Evolutionary conservation across 1,140 invertebrate genomes (phyloP).

Genomic region (Pogonomyrmex californicus): DNA sequence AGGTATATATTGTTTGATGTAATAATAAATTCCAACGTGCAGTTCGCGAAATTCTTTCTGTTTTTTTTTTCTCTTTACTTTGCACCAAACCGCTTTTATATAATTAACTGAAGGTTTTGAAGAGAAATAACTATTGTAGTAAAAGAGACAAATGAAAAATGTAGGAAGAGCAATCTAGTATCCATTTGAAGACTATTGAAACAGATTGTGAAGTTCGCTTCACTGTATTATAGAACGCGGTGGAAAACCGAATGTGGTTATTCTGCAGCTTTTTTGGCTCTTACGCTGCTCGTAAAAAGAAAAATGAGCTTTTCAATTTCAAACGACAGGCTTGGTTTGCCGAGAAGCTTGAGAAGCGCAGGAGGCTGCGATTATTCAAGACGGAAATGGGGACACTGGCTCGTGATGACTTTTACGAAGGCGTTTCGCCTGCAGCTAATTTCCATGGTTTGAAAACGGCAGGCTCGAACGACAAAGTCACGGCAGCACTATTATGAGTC

Average conservation of each 20-base stretch:
- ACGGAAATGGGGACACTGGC: constrained; percentile 56
- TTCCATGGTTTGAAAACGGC: constrained; percentile 53
- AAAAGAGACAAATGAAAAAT: background rate
- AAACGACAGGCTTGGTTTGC: constrained; percentile 48
- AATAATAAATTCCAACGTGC: background rate
- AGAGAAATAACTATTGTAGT: background rate
- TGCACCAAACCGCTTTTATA: no score
- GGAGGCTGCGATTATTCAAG: constrained; percentile 54
- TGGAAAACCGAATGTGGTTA: constrained; percentile 21
- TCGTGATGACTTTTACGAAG: constrained; percentile 60
- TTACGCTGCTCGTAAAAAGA: background rate
- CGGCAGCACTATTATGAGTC: constrained; percentile 42
- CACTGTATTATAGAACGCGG: constrained; percentile 4
- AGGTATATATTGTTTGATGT: background rate
- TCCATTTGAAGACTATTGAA: background rate
- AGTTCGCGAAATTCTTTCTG: background rate
- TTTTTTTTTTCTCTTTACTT: constrained; percentile 6
- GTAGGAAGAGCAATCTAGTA: background rate
- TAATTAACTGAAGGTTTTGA: background rate
- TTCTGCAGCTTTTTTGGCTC: background rate
- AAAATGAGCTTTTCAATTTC: constrained; percentile 51
- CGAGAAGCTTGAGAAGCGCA: constrained; percentile 20
- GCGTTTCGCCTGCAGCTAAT: constrained; percentile 40
- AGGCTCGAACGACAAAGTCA: constrained; percentile 39
- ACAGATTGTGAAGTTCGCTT: background rate